Percentiles rank a stretch among this genome's conserved stretches.
Evolutionary conservation across 92 coral and sea anemone genomes (phyloP).

Genomic region (Palythoa heliodiscus): DNA sequence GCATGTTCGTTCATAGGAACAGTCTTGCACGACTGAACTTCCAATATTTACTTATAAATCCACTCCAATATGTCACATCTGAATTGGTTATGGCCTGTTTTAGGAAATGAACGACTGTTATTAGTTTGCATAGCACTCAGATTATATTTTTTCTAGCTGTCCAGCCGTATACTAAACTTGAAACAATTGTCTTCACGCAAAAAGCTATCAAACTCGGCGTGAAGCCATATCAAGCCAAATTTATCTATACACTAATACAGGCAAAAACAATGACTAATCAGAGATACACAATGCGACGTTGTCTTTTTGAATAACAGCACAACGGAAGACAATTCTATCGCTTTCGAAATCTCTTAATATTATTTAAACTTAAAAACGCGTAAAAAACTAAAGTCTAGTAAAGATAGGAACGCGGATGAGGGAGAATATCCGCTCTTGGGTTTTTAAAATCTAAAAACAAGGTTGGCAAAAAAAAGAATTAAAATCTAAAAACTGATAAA

Average conservation of each 20-base stretch:
- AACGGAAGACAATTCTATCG: neutral
- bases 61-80: conserved; percentile 11
- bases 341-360: neutral
- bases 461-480: too few relatives aligned
- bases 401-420: too few relatives aligned
- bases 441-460: too few relatives aligned
- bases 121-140: conserved; percentile 22
- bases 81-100: conserved; percentile 16
- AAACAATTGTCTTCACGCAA: neutral
- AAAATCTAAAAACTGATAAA: neutral
- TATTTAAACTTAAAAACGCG: too few relatives aligned
- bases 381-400: too few relatives aligned
- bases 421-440: too few relatives aligned
- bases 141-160: neutral
- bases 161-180: neutral
- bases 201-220: neutral
- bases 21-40: conserved; percentile 9
- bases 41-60: neutral
- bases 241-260: too few relatives aligned
- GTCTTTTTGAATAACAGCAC: neutral
- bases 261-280: neutral
- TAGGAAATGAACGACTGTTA: neutral
- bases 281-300: conserved; percentile 15
- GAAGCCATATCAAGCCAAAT: neutral
- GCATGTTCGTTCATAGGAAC: conserved; percentile 50